phyloP scores from a whole-genome alignment of 2,888 invertebrate species.

The Polydrusus tereticollis region DNA sequence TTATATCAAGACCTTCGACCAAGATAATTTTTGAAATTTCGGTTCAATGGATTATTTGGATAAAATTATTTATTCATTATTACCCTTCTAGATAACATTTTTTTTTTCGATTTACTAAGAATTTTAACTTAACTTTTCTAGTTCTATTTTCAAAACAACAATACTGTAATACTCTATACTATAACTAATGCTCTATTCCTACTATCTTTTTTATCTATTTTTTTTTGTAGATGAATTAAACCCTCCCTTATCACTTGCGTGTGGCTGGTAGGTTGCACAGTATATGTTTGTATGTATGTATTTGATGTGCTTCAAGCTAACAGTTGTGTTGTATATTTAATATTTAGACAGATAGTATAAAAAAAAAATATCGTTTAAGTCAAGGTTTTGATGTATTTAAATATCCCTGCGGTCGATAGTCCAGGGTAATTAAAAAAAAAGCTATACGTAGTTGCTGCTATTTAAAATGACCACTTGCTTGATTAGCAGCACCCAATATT shows the following conservation, averaged over 20 bases:
- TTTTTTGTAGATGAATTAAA: slow-evolving; percentile 47
- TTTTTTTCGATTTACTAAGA: neutral
- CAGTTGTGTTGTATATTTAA: neutral
- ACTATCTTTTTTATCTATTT: slow-evolving; percentile 39
- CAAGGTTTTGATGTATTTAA: neutral
- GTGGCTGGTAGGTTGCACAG: slow-evolving; percentile 69
- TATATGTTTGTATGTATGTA: slow-evolving; percentile 44
- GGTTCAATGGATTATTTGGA: too few species aligned
- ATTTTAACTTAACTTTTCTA: slow-evolving; percentile 6
- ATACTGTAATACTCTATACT: neutral
- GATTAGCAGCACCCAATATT: too few species aligned
- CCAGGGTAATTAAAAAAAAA: too few species aligned
- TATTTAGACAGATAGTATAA: too few species aligned
- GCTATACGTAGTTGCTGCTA: too few species aligned
- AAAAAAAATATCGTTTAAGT: too few species aligned
- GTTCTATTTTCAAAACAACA: neutral
- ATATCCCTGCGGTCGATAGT: too few species aligned
- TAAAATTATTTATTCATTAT: too few species aligned
- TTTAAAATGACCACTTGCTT: too few species aligned
- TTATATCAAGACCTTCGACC: too few species aligned
- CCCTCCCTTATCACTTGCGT: slow-evolving; percentile 64
- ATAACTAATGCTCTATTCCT: slow-evolving; percentile 7
- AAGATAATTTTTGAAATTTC: too few species aligned
- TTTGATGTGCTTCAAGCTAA: slow-evolving; percentile 3
- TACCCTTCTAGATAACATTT: too few species aligned